phyloP scores from a whole-genome alignment of 1,140 invertebrate species.

The Nephila pilipes region DNA sequence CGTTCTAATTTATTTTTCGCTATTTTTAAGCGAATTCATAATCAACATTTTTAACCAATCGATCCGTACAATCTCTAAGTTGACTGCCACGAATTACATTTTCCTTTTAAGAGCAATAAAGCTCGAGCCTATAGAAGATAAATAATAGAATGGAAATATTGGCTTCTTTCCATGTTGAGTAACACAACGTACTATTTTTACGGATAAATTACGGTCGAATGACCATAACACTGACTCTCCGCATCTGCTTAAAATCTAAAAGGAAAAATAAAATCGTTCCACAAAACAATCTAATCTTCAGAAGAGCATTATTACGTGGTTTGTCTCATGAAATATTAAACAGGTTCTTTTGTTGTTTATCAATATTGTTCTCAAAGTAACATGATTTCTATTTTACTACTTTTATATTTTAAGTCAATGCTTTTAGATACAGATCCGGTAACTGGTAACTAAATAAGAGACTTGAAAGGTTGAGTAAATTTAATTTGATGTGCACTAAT shows the following conservation, averaged over 20 bases:
- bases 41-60: neutral
- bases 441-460: neutral
- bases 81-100: neutral
- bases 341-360: neutral
- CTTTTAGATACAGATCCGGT: neutral
- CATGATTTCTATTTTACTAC: neutral
- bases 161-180: neutral
- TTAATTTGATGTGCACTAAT: neutral
- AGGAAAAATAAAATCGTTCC: neutral
- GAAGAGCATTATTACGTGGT: conserved; percentile 9
- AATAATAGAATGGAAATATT: neutral
- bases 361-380: neutral
- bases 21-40: too few relatives aligned
- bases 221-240: neutral
- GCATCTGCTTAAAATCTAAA: conserved; percentile 8
- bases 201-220: neutral
- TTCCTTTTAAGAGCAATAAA: conserved; percentile 3
- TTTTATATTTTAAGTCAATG: neutral
- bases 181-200: conserved; percentile 45
- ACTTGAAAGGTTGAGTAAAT: neutral
- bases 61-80: too few relatives aligned
- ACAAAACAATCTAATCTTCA: neutral
- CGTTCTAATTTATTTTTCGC: too few relatives aligned
- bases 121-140: neutral
- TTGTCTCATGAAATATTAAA: conserved; percentile 35